Evolutionary conservation across 53 echinoderm and acorn worm species (phyloP), one percentile per base, ranked within the genome.

Genomic region (Arbacia lixula): DNA sequence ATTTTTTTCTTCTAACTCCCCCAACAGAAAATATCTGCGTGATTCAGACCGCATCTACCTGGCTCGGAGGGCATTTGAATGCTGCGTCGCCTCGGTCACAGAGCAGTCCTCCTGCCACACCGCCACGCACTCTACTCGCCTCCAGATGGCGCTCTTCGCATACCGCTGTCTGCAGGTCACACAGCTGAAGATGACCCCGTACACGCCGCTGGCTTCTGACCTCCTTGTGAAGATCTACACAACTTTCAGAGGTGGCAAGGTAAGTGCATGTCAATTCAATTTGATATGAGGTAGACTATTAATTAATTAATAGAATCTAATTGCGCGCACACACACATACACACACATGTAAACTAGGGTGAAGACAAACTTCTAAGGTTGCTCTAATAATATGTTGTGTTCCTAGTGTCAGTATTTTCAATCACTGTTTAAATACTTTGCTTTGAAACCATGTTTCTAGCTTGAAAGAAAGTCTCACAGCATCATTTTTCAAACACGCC

Each of bases 21-120:
- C 16, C 29, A 53, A 0, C 54, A 99, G 99, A 61, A 92, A 94
- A 56, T 99, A 90, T 43, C 71, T 99, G 10, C 80, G 99, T 42
- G 99, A 99, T 77, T 71, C 87, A 3, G 99, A 99, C 66, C 66
- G 99, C 35, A 85, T 80, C 33, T 92, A 86, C 62, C 85, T 99
- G 24, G 90, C 99, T 21, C 88, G 64, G 31, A 84, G 88, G 72
- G 91, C 92, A n/a, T 99, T 92, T 52, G 87, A 89, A 62, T 79
- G 86, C 16, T 94, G 86, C 42, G 58, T 86, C 17, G 41, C 14
- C 17, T 89, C 91, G 11, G 61, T 94, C 12, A 25, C 61, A 27
- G 71, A 38, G 1, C 79, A 86, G 17, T 55, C 87, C 16, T 60
- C 42, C 1, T 21, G 34, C 5, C 38, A 49, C 12, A 34, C 71